phyloP scores from a whole-genome alignment of 2,797 vertebrate species.

The Toxotes lorentzi region DNA sequence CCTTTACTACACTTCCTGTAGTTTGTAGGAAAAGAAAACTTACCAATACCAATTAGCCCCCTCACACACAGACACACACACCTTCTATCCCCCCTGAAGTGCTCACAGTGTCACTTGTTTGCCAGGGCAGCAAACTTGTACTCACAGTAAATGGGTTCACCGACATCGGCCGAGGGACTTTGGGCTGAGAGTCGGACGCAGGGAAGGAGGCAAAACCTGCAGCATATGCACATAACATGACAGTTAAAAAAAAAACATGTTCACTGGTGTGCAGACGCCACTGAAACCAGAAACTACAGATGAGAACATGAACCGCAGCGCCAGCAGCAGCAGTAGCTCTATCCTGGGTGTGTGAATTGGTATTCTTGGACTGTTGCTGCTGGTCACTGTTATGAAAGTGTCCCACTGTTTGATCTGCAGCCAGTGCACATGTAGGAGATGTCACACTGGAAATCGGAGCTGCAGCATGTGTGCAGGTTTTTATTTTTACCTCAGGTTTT shows the following conservation, averaged over 20 bases:
- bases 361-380: slow-evolving; percentile 35
- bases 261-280: background rate
- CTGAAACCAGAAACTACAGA: slow-evolving; percentile 28
- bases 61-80: background rate
- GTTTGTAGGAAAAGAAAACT: slow-evolving; percentile 10
- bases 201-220: slow-evolving; percentile 85
- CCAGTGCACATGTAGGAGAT: slow-evolving; percentile 27
- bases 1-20: slow-evolving; percentile 40
- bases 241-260: background rate
- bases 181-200: slow-evolving; percentile 78
- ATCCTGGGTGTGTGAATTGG: slow-evolving; percentile 9
- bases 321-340: slow-evolving; percentile 6
- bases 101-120: slow-evolving; percentile 13
- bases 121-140: slow-evolving; percentile 15
- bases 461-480: background rate
- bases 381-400: slow-evolving; percentile 21
- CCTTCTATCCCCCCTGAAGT: background rate
- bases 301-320: background rate
- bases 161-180: slow-evolving; percentile 85
- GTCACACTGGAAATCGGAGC: background rate
- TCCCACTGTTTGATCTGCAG: slow-evolving; percentile 37
- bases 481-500: background rate
- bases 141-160: slow-evolving; percentile 89
- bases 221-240: background rate
- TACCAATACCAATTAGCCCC: slow-evolving; percentile 18